Evolutionary conservation across 2,888 invertebrate species (phyloP).

Genomic region (Icerya purchasi): DNA sequence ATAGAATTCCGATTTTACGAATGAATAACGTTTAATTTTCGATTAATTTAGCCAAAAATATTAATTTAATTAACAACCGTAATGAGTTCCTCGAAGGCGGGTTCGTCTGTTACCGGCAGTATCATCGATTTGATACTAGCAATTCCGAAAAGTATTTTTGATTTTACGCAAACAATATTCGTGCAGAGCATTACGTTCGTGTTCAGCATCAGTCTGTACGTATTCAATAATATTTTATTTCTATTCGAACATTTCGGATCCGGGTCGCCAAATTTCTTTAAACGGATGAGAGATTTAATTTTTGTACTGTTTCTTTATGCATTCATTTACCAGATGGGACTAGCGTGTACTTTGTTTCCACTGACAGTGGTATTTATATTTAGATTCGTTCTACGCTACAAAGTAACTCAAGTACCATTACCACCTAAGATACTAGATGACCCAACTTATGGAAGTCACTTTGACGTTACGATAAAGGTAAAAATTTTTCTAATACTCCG

Average conservation of each 20-base stretch:
- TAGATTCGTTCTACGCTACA: neutral
- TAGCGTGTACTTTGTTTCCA: neutral
- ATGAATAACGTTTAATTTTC: too few relatives aligned
- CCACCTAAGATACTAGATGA: conserved; percentile 30
- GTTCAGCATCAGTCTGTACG: neutral
- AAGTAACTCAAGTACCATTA: conserved; percentile 12
- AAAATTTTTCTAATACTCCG: conserved; percentile 16
- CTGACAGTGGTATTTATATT: neutral
- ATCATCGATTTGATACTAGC: neutral
- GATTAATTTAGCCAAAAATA: too few relatives aligned
- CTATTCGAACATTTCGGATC: neutral
- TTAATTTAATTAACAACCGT: too few relatives aligned
- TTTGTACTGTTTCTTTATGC: neutral
- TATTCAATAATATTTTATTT: neutral
- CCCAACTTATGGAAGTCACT: conserved; percentile 32
- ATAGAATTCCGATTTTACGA: too few relatives aligned
- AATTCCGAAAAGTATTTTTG: neutral
- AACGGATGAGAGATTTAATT: neutral
- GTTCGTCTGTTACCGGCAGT: neutral
- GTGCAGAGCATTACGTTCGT: neutral
- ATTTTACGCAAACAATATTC: neutral
- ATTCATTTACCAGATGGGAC: neutral
- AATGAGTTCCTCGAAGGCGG: too few relatives aligned
- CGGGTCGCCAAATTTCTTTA: neutral
- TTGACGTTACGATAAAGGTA: conserved; percentile 24